These are phyloP conservation scores for Cantharis rufa DNA, from an alignment of 2,888 invertebrate genomes.

Conservation along the genomic window DNA sequence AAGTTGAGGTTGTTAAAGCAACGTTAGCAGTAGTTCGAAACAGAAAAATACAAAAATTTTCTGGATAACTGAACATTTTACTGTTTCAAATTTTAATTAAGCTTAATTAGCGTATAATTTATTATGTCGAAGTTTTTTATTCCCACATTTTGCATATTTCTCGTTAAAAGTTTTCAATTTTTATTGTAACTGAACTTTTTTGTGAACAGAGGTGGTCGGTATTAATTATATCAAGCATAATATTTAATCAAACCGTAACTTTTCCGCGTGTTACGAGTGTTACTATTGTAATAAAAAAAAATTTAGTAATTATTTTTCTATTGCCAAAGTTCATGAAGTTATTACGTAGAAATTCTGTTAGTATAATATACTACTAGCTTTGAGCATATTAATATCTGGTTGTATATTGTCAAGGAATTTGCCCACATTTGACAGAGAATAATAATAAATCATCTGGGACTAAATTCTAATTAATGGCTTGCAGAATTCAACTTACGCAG, in stretches of 20 bases:
- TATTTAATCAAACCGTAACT: neutral
- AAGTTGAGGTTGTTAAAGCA: neutral
- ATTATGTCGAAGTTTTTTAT: neutral
- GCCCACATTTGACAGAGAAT: neutral
- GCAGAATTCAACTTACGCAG: neutral
- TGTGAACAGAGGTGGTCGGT: neutral
- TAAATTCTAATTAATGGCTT: neutral
- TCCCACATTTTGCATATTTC: neutral
- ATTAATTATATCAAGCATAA: neutral
- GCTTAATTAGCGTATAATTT: neutral
- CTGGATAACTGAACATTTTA: neutral
- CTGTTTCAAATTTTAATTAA: neutral
- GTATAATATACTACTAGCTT: neutral
- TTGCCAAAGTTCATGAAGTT: neutral
- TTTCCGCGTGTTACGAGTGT: neutral
- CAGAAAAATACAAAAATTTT: neutral
- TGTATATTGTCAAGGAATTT: neutral
- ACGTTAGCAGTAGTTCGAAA: neutral
- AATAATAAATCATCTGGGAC: neutral
- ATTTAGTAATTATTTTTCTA: neutral
- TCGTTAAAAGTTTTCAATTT: neutral
- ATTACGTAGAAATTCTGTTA: neutral
- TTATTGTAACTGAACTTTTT: neutral
- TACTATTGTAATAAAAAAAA: neutral
- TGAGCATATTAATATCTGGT: neutral